Evolutionary conservation across 2,797 vertebrate species (phyloP).

Genomic region (Myoxocephalus aenaeus): DNA sequence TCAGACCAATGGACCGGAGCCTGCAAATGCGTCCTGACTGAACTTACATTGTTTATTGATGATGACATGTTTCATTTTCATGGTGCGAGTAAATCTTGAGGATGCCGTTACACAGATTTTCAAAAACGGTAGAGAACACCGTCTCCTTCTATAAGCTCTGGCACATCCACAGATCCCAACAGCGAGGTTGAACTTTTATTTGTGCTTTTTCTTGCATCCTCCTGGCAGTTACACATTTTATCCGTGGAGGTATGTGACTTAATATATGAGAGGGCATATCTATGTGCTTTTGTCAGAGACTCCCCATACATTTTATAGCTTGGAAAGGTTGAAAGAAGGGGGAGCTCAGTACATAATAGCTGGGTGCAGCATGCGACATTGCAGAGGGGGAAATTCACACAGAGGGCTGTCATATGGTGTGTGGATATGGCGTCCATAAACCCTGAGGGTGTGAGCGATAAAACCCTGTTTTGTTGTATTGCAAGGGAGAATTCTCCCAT

Average conservation of each 20-base stretch:
- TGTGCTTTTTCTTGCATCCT: constrained; percentile 29
- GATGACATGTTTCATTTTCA: constrained; percentile 55
- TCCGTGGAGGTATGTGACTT: constrained; percentile 32
- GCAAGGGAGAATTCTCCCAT: constrained; percentile 72
- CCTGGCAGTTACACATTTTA: constrained; percentile 43
- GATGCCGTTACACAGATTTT: constrained; percentile 29
- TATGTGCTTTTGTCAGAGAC: constrained; percentile 37
- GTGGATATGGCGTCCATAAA: constrained; percentile 62
- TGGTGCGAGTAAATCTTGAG: constrained; percentile 27
- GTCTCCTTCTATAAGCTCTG: constrained; percentile 15
- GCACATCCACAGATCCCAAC: constrained; percentile 15
- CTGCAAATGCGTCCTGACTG: constrained; percentile 38
- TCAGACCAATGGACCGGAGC: constrained; percentile 29
- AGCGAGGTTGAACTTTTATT: constrained; percentile 33
- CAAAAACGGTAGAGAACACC: constrained; percentile 25
- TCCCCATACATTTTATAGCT: constrained; percentile 49
- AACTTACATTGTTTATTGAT: constrained; percentile 36
- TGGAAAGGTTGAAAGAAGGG: constrained; percentile 6
- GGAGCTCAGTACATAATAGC: constrained; percentile 11
- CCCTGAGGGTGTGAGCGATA: constrained; percentile 63
- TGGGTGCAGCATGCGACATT: constrained; percentile 48
- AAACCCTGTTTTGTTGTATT: constrained; percentile 66
- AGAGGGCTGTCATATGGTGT: constrained; percentile 69
- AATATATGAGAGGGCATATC: constrained; percentile 43
- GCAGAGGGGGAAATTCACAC: constrained; percentile 45